phyloP scores from a whole-genome alignment of 2,113 vertebrate genomes.

The Bungarus multicinctus region DNA sequence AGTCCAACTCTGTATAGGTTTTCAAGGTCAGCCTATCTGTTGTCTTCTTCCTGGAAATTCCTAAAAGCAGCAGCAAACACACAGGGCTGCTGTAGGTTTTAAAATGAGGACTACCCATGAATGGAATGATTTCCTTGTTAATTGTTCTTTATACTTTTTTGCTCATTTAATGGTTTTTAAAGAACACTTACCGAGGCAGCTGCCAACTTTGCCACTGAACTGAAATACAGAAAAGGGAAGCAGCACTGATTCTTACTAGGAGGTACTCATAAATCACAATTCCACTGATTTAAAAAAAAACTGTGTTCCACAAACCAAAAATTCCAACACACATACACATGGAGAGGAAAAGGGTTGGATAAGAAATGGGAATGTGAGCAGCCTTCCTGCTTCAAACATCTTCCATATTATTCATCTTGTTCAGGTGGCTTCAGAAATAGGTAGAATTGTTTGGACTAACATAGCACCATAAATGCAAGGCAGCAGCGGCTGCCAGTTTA shows the following conservation, averaged over 20 bases:
- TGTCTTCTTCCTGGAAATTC: background rate
- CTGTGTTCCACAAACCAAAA: background rate
- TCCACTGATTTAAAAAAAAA: background rate
- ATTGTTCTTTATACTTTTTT: background rate
- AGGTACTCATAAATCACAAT: background rate
- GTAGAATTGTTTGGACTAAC: background rate
- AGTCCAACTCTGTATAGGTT: background rate
- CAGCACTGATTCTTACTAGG: background rate
- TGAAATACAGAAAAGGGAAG: background rate
- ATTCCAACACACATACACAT: background rate
- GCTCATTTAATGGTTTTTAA: background rate
- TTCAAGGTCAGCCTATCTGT: background rate
- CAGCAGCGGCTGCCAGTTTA: background rate
- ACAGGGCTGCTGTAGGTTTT: too few species aligned
- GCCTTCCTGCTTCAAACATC: background rate
- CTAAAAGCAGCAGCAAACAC: background rate
- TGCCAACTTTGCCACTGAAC: background rate
- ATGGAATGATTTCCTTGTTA: background rate
- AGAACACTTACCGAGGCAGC: background rate
- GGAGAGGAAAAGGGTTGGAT: too few species aligned
- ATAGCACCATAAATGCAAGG: background rate
- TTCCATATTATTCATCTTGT: background rate
- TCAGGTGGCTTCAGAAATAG: background rate
- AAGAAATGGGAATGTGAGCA: background rate
- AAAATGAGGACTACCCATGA: background rate